These are phyloP conservation scores for Ophthalmotilapia sp. DNA, from an alignment of 2,113 vertebrate species.

Conservation along the genomic window DNA sequence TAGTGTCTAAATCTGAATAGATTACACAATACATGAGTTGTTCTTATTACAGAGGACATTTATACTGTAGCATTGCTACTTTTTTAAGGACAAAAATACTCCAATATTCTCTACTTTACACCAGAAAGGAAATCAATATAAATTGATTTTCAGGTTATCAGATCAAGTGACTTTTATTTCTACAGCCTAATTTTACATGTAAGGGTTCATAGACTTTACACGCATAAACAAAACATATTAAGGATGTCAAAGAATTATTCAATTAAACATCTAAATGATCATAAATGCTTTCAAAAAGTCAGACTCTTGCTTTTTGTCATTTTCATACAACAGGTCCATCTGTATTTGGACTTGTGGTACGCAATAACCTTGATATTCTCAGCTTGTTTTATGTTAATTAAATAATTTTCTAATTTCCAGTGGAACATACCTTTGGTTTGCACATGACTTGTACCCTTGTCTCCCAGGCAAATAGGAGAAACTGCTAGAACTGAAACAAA, in stretches of 20 bases:
- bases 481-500: slow-evolving; percentile 12
- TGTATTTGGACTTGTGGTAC: neutral
- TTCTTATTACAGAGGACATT: neutral
- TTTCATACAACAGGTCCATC: neutral
- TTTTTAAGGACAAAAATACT: neutral
- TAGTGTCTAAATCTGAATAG: neutral
- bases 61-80: neutral
- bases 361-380: neutral
- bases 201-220: neutral
- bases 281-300: neutral
- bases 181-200: neutral
- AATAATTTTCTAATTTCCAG: neutral
- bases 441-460: fast-evolving
- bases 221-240: neutral
- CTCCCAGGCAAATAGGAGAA: neutral
- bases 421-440: neutral
- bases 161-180: neutral
- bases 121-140: neutral
- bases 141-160: neutral
- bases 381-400: neutral
- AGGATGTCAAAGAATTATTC: neutral
- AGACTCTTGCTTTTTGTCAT: fast-evolving
- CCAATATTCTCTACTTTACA: neutral
- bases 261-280: neutral
- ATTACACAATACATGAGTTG: neutral